A percentile compares a stretch with the other conserved stretches of the same genome.
Conservation (phyloP, 2,888 invertebrate genomes). For the Dusona sp. region DNA sequence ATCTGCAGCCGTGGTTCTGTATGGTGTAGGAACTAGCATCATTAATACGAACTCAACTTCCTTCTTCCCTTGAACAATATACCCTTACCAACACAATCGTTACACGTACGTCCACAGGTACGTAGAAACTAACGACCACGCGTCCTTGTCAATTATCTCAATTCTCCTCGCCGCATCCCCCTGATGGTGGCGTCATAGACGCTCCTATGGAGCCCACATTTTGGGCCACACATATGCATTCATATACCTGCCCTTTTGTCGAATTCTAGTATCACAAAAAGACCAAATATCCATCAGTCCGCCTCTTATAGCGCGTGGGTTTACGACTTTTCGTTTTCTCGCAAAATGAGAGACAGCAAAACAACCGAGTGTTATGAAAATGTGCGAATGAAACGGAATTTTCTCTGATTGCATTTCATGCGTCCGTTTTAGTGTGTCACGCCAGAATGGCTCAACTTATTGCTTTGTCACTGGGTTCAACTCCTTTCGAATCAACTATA, state of each 20-base stretch:
- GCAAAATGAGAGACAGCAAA: background rate
- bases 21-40: constrained; percentile 47
- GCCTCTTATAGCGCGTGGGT: background rate
- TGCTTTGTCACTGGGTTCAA: background rate
- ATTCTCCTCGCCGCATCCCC: constrained; percentile 36
- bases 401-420: constrained; percentile 11
- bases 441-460: constrained; percentile 1
- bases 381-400: background rate
- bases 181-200: constrained; percentile 44
- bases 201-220: constrained; percentile 5
- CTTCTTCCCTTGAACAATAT: constrained; percentile 57
- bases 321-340: background rate
- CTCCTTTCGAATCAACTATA: background rate
- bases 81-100: constrained; percentile 59
- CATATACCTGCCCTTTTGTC: background rate
- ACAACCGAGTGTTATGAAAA: background rate
- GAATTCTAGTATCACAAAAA: background rate
- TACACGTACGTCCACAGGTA: constrained; percentile 65
- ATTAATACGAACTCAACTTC: constrained; percentile 9
- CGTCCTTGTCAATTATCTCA: constrained; percentile 70
- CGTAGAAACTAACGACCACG: constrained; percentile 63
- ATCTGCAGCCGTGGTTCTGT: constrained; percentile 46
- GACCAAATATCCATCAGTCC: background rate
- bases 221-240: constrained; percentile 11
- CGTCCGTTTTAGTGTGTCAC: background rate